phyloP scores from a whole-genome alignment of 2,113 vertebrate species.

The Nyctibius bracteatus region DNA sequence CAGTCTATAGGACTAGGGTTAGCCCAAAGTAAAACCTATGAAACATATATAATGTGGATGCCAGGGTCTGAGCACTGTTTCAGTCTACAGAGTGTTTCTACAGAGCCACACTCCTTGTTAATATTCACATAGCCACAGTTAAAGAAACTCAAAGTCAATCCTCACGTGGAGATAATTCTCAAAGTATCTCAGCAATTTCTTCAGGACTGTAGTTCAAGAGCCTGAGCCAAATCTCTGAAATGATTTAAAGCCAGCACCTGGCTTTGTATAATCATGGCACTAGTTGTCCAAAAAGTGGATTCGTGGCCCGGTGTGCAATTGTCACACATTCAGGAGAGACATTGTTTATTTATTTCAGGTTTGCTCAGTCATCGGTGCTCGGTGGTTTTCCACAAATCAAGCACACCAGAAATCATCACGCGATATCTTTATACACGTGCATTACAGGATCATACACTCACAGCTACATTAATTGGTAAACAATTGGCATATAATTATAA shows the following conservation, averaged over 20 bases:
- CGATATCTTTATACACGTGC: too few relatives aligned
- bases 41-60: neutral
- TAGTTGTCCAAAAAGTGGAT: too few relatives aligned
- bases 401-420: too few relatives aligned
- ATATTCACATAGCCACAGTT: neutral
- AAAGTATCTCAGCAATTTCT: neutral
- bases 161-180: neutral
- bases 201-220: neutral
- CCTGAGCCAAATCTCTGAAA: neutral
- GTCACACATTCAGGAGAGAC: too few relatives aligned
- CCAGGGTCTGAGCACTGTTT: neutral
- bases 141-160: neutral
- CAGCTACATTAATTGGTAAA: too few relatives aligned
- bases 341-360: too few relatives aligned
- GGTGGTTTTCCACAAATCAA: too few relatives aligned
- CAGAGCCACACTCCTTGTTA: neutral
- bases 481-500: too few relatives aligned
- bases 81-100: neutral
- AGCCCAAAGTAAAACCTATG: fast-evolving
- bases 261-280: neutral
- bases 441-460: too few relatives aligned
- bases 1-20: neutral
- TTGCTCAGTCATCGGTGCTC: too few relatives aligned
- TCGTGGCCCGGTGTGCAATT: too few relatives aligned
- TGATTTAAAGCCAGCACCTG: neutral